phyloP scores from a whole-genome alignment of 2,888 invertebrate genomes.

The Leptinotarsa juncta region DNA sequence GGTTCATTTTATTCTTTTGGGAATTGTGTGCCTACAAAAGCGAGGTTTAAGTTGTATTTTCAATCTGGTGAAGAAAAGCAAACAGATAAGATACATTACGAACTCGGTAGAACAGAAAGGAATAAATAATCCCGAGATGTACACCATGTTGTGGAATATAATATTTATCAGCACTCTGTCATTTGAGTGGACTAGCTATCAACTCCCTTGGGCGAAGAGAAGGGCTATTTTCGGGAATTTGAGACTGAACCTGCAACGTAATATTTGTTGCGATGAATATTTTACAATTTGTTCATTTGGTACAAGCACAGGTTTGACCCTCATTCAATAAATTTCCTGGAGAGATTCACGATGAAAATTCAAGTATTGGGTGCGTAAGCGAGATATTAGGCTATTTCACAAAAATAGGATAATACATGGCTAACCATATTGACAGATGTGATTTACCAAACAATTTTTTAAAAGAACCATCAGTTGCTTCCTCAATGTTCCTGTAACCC shows the following conservation, averaged over 20 bases:
- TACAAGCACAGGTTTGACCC: not conserved
- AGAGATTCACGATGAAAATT: too few species aligned
- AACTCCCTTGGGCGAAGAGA: not conserved
- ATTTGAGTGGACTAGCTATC: not conserved
- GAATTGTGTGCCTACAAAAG: not conserved
- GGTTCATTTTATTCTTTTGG: not conserved
- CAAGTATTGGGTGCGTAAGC: too few species aligned
- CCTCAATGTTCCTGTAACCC: too few species aligned
- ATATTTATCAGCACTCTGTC: not conserved
- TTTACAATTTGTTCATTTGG: not conserved
- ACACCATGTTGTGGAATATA: not conserved
- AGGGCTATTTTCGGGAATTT: not conserved
- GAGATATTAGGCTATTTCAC: too few species aligned
- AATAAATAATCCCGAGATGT: not conserved
- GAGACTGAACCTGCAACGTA: not conserved
- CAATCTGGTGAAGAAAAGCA: not conserved
- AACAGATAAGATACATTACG: not conserved
- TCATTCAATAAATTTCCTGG: not conserved
- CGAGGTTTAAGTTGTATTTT: not conserved
- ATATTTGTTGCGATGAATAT: not conserved
- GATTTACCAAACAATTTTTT: too few species aligned
- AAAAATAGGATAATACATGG: too few species aligned
- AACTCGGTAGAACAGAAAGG: not conserved
- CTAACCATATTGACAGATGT: too few species aligned
- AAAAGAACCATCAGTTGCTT: too few species aligned